Conservation (phyloP, 1,140 invertebrate genomes). For the Drosophila nebulosa region DNA sequence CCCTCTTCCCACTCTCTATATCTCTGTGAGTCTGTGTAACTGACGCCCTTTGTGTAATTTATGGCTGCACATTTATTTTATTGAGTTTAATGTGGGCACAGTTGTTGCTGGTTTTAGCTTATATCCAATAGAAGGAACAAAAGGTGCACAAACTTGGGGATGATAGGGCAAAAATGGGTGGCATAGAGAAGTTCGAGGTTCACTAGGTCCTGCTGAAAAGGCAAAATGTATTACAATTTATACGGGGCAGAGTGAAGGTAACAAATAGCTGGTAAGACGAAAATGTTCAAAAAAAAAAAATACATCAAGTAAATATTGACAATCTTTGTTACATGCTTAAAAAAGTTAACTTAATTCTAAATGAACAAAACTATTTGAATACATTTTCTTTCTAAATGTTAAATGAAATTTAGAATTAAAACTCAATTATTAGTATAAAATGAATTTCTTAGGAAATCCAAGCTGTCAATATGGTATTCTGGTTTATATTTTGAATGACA, state of each 20-base stretch:
- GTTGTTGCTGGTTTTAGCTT: slow-evolving; percentile 37
- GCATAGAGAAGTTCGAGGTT: background rate
- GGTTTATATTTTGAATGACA: too few species aligned
- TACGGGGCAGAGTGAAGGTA: background rate
- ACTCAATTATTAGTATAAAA: too few species aligned
- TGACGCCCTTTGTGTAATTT: slow-evolving; percentile 68
- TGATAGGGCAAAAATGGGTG: background rate
- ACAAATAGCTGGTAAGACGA: background rate
- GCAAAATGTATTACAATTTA: background rate
- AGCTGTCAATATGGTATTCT: too few species aligned
- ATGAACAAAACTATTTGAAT: too few species aligned
- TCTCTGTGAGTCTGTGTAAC: slow-evolving; percentile 46
- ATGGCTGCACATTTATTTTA: slow-evolving; percentile 74
- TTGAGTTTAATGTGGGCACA: slow-evolving; percentile 72
- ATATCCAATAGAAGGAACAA: background rate
- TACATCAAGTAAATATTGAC: background rate
- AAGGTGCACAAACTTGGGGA: slow-evolving; percentile 42
- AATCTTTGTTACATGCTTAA: background rate
- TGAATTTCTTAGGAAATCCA: too few species aligned
- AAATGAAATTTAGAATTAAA: too few species aligned
- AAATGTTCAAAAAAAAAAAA: background rate
- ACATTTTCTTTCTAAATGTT: too few species aligned
- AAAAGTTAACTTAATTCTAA: background rate
- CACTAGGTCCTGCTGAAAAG: background rate
- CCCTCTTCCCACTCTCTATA: background rate